Evolutionary conservation across 2,888 invertebrate genomes (phyloP), one percentile per base, ranked within the genome.

Genomic region (Alcis repandata): DNA sequence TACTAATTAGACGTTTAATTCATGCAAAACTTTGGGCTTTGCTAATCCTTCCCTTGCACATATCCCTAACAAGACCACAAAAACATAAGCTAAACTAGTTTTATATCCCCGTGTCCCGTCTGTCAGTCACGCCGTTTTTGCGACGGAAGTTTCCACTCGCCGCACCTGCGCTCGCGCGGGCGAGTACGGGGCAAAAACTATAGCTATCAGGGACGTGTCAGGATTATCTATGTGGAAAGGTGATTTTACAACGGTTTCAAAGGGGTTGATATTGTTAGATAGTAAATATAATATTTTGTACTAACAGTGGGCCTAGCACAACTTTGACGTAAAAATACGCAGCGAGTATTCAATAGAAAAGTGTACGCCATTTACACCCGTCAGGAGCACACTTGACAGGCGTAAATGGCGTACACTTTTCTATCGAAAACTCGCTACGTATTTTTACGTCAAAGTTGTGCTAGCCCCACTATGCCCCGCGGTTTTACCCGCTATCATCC

Each of bases 41-140:
- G 9, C 32, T n/a, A 1, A 8, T 49, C 6, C 10, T 27, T 4
- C 9, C 1, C 27, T 1, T 49, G 38, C 15, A n/a, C n/a, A 15
- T 48, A 49, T 6, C 6, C 49, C 11, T 33, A 33, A 11, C 13
- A 1, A 19, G 22, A 51, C 10, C 0, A 38, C 66, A 62, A 68
- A 68, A 64, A 69, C 53, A 33, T 32, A 20, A n/a, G 43, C 61
- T 52, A 36, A 61, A 59, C 62, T 59, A 68, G 70, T 70, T 56
- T 61, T 65, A 68, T 67, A 67, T 63, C 69, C 43, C 54, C 52
- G 32, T 54, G 54, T 41, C 52, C 33, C 51, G 49, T 20, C 59
- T 17, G 53, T 45, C 59, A 36, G 57, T 59, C 63, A 53, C 54
- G 38, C 43, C 59, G 68, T 67, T 70, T 70, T 70, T 72, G 63